phyloP scores from a whole-genome alignment of 2,888 invertebrate genomes.

The Aleiodes testaceus region DNA sequence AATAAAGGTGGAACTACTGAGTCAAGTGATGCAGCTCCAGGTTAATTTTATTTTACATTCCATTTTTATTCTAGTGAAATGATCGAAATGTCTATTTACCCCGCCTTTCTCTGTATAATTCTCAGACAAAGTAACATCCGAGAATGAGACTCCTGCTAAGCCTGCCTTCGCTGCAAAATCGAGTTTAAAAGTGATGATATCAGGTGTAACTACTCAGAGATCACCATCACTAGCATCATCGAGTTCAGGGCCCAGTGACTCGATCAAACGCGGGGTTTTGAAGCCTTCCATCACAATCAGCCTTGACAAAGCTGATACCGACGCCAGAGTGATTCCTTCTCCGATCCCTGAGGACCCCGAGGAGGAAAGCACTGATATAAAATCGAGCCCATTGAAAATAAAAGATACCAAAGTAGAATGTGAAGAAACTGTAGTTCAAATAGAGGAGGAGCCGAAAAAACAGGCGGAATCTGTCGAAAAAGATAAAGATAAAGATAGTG shows the following conservation, averaged over 20 bases:
- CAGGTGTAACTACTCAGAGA: slow-evolving; percentile 39
- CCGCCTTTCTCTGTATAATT: not conserved
- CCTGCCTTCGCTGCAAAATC: slow-evolving; percentile 47
- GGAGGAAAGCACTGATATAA: slow-evolving; percentile 66
- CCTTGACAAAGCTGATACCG: slow-evolving; percentile 53
- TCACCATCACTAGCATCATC: slow-evolving; percentile 24
- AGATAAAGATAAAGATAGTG: slow-evolving; percentile 11
- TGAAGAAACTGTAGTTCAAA: slow-evolving; percentile 42
- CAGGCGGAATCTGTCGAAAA: slow-evolving; percentile 18
- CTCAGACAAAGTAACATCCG: slow-evolving; percentile 34
- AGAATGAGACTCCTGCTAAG: slow-evolving; percentile 28
- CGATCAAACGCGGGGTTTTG: slow-evolving; percentile 58
- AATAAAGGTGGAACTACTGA: slow-evolving; percentile 63
- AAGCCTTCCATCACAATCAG: slow-evolving; percentile 52
- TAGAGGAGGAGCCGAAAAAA: slow-evolving; percentile 23
- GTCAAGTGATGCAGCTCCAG: slow-evolving; percentile 36
- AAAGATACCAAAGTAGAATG: slow-evolving; percentile 49
- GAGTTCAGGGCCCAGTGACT: slow-evolving; percentile 45
- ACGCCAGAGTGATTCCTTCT: slow-evolving; percentile 71
- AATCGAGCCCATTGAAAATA: slow-evolving; percentile 66
- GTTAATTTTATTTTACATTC: slow-evolving; percentile 4
- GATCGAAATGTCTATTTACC: not conserved
- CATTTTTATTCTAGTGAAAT: not conserved
- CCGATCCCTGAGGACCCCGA: slow-evolving; percentile 78
- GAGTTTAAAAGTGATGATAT: slow-evolving; percentile 50